Conservation (phyloP, 1,140 invertebrate genomes). For the Wiebesia pumilae region DNA sequence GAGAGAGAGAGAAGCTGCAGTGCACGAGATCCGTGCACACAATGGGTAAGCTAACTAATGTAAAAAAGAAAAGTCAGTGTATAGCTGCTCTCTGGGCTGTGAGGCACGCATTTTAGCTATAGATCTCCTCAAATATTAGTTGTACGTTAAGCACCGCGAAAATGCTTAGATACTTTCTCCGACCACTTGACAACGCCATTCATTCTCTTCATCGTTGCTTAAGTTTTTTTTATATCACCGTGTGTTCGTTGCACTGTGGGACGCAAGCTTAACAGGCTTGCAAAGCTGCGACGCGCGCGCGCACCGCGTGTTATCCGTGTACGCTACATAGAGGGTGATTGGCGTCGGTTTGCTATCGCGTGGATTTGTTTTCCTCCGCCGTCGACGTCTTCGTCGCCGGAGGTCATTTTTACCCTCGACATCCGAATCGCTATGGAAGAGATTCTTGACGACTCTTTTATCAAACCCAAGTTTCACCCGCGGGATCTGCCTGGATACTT, state of each 20-base stretch:
- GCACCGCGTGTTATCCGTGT: not conserved
- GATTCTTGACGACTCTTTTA: conserved; percentile 61
- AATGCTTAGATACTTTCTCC: not conserved
- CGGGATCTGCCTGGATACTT: conserved; percentile 58
- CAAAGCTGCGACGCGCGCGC: too few species aligned
- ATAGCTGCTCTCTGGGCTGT: not conserved
- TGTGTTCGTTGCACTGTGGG: not conserved
- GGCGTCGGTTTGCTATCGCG: not conserved
- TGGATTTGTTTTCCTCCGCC: not conserved
- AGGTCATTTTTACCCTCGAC: not conserved
- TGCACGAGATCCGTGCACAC: not conserved
- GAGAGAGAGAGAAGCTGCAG: not conserved
- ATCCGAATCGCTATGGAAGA: conserved; percentile 56
- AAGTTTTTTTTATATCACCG: too few species aligned
- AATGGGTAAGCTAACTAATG: not conserved
- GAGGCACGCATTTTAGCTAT: not conserved
- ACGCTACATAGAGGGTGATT: not conserved
- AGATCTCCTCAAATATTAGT: not conserved
- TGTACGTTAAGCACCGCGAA: not conserved
- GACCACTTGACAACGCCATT: not conserved
- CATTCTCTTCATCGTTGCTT: too few species aligned
- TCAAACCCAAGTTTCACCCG: conserved; percentile 58
- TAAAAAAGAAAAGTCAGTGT: not conserved
- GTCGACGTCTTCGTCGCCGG: not conserved
- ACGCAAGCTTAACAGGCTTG: too few species aligned